A percentile compares a stretch with the other conserved stretches of the same genome.
Conservation (phyloP, 2,113 vertebrate genomes). For the Trichomycterus rosablanca region DNA sequence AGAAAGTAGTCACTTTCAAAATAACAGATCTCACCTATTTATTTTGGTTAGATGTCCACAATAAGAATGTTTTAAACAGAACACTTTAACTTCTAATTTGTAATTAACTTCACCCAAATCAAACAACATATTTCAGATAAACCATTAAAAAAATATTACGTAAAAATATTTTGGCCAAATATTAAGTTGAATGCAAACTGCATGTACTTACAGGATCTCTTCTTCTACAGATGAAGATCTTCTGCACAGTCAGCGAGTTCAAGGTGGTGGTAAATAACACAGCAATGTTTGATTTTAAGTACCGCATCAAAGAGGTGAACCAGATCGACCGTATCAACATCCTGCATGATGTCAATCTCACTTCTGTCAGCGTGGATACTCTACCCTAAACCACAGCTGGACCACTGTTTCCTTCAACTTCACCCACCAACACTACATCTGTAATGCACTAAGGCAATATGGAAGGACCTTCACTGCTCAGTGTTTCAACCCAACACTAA, state of each 20-base stretch:
- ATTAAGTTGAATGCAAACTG: constrained; percentile 3
- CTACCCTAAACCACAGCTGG: constrained; percentile 53
- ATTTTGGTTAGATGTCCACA: too few species aligned
- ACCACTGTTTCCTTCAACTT: neutral
- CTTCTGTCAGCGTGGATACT: constrained; percentile 63
- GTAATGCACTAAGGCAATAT: neutral
- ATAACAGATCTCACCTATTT: too few species aligned
- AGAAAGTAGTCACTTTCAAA: too few species aligned
- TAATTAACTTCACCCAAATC: too few species aligned
- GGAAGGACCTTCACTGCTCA: neutral
- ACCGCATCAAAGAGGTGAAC: constrained; percentile 68
- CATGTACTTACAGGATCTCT: constrained; percentile 22
- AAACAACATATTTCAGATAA: too few species aligned
- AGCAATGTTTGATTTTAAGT: constrained; percentile 66
- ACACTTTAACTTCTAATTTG: too few species aligned
- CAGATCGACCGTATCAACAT: constrained; percentile 70
- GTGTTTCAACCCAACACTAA: neutral
- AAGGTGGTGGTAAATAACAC: constrained; percentile 69
- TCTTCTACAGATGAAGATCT: constrained; percentile 70
- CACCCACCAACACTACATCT: neutral
- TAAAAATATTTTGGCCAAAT: too few species aligned
- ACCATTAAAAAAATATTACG: too few species aligned
- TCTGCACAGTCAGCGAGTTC: constrained; percentile 63
- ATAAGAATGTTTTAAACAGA: too few species aligned
- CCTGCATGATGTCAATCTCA: constrained; percentile 66